Conservation (phyloP, 2,888 invertebrate species). For the Unio delphinus region DNA sequence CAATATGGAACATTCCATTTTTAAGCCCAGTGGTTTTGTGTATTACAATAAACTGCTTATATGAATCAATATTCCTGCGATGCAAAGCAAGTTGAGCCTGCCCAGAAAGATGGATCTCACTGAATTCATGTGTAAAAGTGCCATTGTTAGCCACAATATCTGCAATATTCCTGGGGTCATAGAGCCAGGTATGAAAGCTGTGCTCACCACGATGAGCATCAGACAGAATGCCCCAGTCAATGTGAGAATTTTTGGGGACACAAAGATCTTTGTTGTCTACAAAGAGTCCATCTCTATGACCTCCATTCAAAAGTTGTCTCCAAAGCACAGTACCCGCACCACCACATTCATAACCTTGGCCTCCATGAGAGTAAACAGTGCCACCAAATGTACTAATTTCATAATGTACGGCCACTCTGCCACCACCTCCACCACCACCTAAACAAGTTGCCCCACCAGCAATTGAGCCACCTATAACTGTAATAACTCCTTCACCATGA, state of each 20-base stretch:
- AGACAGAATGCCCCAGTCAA: conserved; percentile 43
- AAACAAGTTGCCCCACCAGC: conserved; percentile 23
- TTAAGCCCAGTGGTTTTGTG: conserved; percentile 46
- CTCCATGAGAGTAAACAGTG: conserved; percentile 39
- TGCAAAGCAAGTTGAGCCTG: conserved; percentile 52
- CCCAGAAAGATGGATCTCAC: conserved; percentile 40
- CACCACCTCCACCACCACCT: conserved; percentile 59
- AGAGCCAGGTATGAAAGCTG: conserved; percentile 54
- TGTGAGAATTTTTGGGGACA: conserved; percentile 26
- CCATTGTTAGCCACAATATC: too few relatives aligned
- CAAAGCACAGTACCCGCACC: conserved; percentile 52
- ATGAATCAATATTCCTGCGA: conserved; percentile 40
- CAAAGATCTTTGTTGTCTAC: conserved; percentile 52
- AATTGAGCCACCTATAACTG: conserved; percentile 38
- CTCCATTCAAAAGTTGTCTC: conserved; percentile 13
- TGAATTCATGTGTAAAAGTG: too few relatives aligned
- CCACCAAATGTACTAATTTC: conserved; percentile 36
- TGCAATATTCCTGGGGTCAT: conserved; percentile 26
- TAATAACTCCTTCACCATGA: conserved; percentile 37
- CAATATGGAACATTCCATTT: conserved; percentile 43
- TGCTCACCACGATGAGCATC: conserved; percentile 45
- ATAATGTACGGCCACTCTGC: conserved; percentile 49
- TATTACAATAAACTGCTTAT: conserved; percentile 42
- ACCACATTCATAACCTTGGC: conserved; percentile 52
- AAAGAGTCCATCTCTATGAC: conserved; percentile 21